Evolutionary conservation across 2,888 invertebrate genomes (phyloP).

Genomic region (Axea sp.): DNA sequence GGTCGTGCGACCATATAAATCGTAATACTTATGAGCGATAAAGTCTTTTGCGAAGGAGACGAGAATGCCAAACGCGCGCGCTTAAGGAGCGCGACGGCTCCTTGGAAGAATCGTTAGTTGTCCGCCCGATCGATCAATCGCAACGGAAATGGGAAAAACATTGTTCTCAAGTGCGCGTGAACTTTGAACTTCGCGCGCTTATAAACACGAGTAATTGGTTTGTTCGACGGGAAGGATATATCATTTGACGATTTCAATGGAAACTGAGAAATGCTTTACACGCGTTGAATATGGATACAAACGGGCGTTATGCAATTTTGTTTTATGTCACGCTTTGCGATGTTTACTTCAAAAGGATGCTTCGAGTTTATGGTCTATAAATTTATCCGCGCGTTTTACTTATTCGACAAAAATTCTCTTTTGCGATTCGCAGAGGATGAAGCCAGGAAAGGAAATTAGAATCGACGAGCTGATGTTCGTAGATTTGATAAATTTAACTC

Average conservation of each 20-base stretch:
- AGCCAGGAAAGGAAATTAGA: no score
- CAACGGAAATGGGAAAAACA: not conserved
- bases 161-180: constrained; percentile 12
- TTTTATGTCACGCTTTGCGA: not conserved
- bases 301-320: constrained; percentile 13
- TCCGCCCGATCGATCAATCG: constrained; percentile 5
- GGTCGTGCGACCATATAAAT: constrained; percentile 39
- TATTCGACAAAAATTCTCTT: no score
- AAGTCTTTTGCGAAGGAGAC: constrained; percentile 20
- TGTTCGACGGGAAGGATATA: constrained; percentile 13
- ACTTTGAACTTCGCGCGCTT: constrained; percentile 30
- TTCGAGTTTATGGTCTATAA: no score
- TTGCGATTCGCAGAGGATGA: no score
- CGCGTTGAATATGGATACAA: constrained; percentile 4
- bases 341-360: not conserved
- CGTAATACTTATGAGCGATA: constrained; percentile 48
- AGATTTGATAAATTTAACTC: no score
- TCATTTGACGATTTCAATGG: constrained; percentile 36
- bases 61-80: constrained; percentile 16
- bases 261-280: constrained; percentile 26
- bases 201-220: constrained; percentile 9
- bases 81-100: not conserved
- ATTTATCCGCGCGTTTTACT: no score
- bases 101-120: no score
- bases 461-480: no score